These are phyloP conservation scores for Cryptocephalus moraei DNA, from an alignment of 2,888 invertebrate genomes.

Conservation along the genomic window DNA sequence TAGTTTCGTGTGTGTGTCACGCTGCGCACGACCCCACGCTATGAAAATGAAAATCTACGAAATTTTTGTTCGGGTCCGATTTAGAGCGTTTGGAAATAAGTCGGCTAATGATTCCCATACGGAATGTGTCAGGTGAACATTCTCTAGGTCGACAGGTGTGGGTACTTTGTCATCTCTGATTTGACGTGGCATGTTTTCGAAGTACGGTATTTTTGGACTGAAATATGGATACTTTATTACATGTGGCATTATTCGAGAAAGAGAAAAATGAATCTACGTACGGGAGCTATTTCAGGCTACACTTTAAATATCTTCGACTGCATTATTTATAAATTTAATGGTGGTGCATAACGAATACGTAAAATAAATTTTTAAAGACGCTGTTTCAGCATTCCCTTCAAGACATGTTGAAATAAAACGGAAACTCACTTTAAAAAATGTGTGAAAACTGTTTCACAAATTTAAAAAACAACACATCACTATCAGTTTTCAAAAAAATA, in stretches of 20 bases:
- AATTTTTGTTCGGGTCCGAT: conserved; percentile 17
- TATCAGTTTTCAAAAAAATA: too few relatives aligned
- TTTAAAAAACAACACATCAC: too few relatives aligned
- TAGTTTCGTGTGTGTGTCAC: conserved; percentile 43
- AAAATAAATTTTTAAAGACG: too few relatives aligned
- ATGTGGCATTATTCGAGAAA: too few relatives aligned
- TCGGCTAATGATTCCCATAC: neutral
- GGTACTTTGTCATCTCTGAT: neutral
- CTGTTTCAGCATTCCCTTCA: too few relatives aligned
- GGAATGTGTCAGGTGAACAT: neutral
- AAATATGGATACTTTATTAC: too few relatives aligned
- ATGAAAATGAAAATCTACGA: conserved; percentile 10
- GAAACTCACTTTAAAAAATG: too few relatives aligned
- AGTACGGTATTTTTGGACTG: neutral
- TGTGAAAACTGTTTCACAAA: too few relatives aligned
- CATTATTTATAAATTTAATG: too few relatives aligned
- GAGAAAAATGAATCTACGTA: neutral
- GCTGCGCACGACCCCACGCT: conserved; percentile 43
- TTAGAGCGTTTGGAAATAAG: conserved; percentile 15
- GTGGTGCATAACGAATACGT: too few relatives aligned
- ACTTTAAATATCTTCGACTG: too few relatives aligned
- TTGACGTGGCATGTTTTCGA: neutral
- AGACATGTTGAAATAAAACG: too few relatives aligned
- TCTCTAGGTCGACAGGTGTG: neutral
- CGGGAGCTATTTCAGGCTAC: neutral